These are phyloP conservation scores for Fulica atra DNA, from an alignment of 2,113 vertebrate species.

Conservation along the genomic window DNA sequence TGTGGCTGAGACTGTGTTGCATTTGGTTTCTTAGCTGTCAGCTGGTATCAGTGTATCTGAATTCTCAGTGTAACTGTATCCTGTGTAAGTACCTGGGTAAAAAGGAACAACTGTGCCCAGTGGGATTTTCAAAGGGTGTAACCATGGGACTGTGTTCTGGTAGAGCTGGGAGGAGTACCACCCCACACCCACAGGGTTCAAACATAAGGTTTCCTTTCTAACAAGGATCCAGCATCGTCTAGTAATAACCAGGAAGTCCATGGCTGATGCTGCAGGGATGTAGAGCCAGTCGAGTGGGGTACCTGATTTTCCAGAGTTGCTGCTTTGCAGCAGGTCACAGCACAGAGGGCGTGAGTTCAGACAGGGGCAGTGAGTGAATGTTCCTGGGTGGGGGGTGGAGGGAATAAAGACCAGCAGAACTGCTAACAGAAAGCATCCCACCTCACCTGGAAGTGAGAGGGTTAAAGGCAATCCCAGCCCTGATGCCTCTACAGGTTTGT, in stretches of 20 bases:
- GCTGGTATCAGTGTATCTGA: slow-evolving; percentile 41
- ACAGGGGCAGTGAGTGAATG: not conserved
- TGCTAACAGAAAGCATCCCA: not conserved
- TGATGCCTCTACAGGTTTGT: not conserved
- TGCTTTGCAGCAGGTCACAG: not conserved
- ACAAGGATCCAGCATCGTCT: not conserved
- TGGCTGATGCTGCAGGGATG: not conserved
- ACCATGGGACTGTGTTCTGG: not conserved
- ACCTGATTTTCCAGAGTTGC: not conserved
- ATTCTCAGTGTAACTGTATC: slow-evolving; percentile 29
- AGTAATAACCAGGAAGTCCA: not conserved
- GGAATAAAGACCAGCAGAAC: not conserved
- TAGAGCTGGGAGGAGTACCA: not conserved
- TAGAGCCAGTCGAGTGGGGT: not conserved
- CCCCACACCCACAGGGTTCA: not conserved
- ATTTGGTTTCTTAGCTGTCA: slow-evolving; percentile 32
- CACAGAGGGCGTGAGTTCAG: not conserved
- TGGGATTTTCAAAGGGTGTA: slow-evolving; percentile 27
- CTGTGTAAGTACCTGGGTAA: not conserved
- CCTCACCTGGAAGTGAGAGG: not conserved
- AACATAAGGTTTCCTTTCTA: not conserved
- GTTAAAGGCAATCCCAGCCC: slow-evolving; percentile 6
- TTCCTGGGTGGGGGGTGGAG: not conserved
- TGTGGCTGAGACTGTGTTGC: not conserved
- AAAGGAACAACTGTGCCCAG: not conserved